Conservation (phyloP, 2,113 vertebrate genomes). For the Chrysemys picta region DNA sequence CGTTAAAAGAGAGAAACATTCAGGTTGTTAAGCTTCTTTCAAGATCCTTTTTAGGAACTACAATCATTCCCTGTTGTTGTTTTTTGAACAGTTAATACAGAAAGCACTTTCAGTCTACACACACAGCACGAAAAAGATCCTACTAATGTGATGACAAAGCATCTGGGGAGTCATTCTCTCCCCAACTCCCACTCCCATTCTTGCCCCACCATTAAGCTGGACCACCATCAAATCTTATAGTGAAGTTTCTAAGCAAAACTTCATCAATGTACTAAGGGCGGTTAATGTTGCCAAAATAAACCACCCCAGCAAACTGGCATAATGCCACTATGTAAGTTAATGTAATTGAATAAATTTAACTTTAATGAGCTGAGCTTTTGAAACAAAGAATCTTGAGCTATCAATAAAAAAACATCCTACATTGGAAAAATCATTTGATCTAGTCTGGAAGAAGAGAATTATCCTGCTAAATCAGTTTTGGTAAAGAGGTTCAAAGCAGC, state of each 20-base stretch:
- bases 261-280: background rate
- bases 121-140: background rate
- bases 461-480: background rate
- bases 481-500: background rate
- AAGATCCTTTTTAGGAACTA: background rate
- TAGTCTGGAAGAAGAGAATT: background rate
- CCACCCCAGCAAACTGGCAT: slow-evolving; percentile 37
- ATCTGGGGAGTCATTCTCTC: background rate
- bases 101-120: background rate
- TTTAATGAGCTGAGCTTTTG: background rate
- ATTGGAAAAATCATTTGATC: background rate
- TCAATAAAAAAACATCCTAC: background rate
- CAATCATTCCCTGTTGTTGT: background rate
- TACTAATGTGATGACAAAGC: background rate
- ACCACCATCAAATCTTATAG: slow-evolving; percentile 31
- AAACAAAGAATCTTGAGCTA: background rate
- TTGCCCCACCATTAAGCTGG: slow-evolving; percentile 13
- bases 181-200: background rate
- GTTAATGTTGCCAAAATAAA: slow-evolving; percentile 52
- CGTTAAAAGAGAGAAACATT: background rate
- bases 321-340: accelerated
- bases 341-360: background rate
- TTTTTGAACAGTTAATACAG: background rate
- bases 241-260: slow-evolving; percentile 17
- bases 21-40: slow-evolving; percentile 13